Percentiles rank a stretch among this genome's conserved stretches.
Conservation (phyloP, 1,140 invertebrate genomes). For the Hypsibius dujardini region DNA sequence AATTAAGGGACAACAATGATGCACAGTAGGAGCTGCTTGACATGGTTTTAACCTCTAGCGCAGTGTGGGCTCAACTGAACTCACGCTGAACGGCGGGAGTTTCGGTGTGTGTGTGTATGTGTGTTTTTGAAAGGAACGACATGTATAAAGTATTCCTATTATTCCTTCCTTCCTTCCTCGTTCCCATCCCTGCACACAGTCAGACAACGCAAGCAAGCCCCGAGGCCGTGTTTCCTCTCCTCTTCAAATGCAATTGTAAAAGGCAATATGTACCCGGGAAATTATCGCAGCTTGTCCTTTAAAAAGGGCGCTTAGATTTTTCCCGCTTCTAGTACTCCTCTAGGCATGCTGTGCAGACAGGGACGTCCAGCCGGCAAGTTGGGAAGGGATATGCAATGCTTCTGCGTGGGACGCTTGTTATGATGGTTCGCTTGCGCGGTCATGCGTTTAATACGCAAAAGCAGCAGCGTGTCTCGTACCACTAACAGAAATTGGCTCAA, state of each 20-base stretch:
- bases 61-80: neutral
- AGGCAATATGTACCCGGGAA: constrained; percentile 9
- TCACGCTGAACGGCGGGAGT: neutral
- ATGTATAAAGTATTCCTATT: too few relatives aligned
- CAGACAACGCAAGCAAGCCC: too few relatives aligned
- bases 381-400: neutral
- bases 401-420: neutral
- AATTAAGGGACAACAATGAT: neutral
- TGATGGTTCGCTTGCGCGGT: neutral
- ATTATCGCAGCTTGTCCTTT: neutral
- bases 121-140: too few relatives aligned
- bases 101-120: neutral
- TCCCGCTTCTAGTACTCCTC: too few relatives aligned
- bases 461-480: too few relatives aligned
- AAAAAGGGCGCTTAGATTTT: too few relatives aligned
- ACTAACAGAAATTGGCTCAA: too few relatives aligned
- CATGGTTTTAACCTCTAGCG: constrained; percentile 13
- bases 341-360: too few relatives aligned
- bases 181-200: too few relatives aligned
- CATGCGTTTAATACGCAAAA: neutral
- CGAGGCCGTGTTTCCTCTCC: too few relatives aligned
- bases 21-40: constrained; percentile 13
- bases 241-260: neutral
- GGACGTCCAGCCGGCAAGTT: neutral
- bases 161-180: too few relatives aligned